phyloP scores from a whole-genome alignment of 2,888 invertebrate species.

The Synergus japonicus region DNA sequence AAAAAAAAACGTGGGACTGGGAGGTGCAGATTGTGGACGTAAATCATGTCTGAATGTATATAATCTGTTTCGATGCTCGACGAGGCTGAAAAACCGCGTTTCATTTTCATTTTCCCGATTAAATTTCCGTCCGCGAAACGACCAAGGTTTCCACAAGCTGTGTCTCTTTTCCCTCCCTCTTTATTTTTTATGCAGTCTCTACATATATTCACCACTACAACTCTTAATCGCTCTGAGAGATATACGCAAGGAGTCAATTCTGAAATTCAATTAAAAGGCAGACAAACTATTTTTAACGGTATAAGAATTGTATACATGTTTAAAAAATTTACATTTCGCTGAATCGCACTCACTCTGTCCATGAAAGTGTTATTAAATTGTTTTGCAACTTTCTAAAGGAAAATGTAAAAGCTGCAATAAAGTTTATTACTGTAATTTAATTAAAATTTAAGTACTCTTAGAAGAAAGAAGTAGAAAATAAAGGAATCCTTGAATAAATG shows the following conservation, averaged over 20 bases:
- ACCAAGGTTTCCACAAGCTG: neutral
- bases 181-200: neutral
- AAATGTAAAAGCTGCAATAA: too few relatives aligned
- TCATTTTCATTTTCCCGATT: slow-evolving; percentile 14
- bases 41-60: neutral
- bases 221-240: neutral
- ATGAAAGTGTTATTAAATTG: too few relatives aligned
- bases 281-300: too few relatives aligned
- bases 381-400: neutral
- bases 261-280: too few relatives aligned
- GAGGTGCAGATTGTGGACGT: neutral
- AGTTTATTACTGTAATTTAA: neutral
- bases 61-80: neutral
- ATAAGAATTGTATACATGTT: too few relatives aligned
- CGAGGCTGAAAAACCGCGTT: neutral
- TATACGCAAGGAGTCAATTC: neutral
- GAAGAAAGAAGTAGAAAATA: neutral
- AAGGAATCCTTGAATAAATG: neutral
- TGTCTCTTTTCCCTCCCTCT: neutral
- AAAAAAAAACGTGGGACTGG: neutral
- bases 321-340: too few relatives aligned
- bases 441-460: neutral
- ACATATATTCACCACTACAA: neutral
- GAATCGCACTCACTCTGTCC: too few relatives aligned
- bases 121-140: slow-evolving; percentile 13